These are phyloP conservation scores for Phaonia tiefii DNA, from an alignment of 2,888 invertebrate genomes.

Conservation along the genomic window DNA sequence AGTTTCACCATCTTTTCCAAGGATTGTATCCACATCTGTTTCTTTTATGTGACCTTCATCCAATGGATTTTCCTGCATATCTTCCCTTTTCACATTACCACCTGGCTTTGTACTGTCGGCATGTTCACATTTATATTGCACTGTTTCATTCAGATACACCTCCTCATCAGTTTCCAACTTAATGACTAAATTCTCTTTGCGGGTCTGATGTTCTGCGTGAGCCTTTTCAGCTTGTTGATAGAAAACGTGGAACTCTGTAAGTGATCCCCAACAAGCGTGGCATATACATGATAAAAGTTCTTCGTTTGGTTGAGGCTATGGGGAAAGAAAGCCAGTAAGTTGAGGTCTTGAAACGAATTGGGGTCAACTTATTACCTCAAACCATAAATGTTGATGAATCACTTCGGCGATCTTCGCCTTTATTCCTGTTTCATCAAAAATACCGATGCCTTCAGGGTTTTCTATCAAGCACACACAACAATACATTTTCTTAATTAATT, in stretches of 20 bases:
- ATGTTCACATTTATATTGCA: conserved; percentile 42
- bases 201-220: conserved; percentile 66
- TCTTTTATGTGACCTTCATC: conserved; percentile 33
- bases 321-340: neutral
- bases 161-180: conserved; percentile 56
- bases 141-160: conserved; percentile 39
- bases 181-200: neutral
- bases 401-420: conserved; percentile 73
- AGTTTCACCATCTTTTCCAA: no score
- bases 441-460: conserved; percentile 73
- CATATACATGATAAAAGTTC: conserved; percentile 75
- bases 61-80: conserved; percentile 43
- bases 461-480: conserved; percentile 77
- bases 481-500: conserved; percentile 67
- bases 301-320: conserved; percentile 46
- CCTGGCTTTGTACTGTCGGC: neutral
- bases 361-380: conserved; percentile 72
- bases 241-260: conserved; percentile 77
- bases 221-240: conserved; percentile 76
- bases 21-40: neutral
- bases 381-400: conserved; percentile 78
- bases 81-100: neutral
- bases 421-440: conserved; percentile 73
- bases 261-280: conserved; percentile 76
- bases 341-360: neutral